Evolutionary conservation across 2,113 vertebrate genomes (phyloP).

Genomic region (Phrynocephalus versicolor): DNA sequence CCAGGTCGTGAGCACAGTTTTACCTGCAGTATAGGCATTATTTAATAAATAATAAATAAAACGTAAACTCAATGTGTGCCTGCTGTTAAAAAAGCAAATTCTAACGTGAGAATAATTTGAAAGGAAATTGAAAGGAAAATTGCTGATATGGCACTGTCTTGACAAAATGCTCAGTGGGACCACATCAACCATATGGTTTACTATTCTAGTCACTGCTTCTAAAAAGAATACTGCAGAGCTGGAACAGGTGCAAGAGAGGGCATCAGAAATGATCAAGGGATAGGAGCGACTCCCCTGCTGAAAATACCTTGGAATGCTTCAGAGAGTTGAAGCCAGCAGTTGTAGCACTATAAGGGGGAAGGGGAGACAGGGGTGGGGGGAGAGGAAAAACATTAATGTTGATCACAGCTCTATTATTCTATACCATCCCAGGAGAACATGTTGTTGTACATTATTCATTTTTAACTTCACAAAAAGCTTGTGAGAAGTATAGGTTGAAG

Average conservation of each 20-base stretch:
- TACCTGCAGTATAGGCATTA: too few relatives aligned
- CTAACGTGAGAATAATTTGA: too few relatives aligned
- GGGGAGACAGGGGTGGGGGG: conserved; percentile 61
- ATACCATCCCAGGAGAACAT: not conserved
- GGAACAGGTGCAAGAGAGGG: too few relatives aligned
- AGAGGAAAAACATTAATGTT: not conserved
- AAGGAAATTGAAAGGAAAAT: too few relatives aligned
- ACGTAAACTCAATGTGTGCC: too few relatives aligned
- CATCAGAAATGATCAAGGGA: too few relatives aligned
- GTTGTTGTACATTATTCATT: not conserved
- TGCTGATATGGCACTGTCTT: too few relatives aligned
- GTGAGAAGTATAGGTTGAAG: not conserved
- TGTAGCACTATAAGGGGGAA: conserved; percentile 71
- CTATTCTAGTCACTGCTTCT: not conserved
- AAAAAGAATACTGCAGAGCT: not conserved
- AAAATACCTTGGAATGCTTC: conserved; percentile 82
- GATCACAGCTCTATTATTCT: conserved; percentile 3
- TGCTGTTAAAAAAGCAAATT: too few relatives aligned
- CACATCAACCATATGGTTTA: not conserved
- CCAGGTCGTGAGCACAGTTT: too few relatives aligned
- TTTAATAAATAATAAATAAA: too few relatives aligned
- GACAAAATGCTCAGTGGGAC: too few relatives aligned
- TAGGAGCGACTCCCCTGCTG: not conserved
- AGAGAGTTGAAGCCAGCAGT: conserved; percentile 78
- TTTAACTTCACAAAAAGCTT: not conserved